Base-by-base conservation (phyloP, 2,113 vertebrate genomes). In the Pao palembangensis region DNA sequence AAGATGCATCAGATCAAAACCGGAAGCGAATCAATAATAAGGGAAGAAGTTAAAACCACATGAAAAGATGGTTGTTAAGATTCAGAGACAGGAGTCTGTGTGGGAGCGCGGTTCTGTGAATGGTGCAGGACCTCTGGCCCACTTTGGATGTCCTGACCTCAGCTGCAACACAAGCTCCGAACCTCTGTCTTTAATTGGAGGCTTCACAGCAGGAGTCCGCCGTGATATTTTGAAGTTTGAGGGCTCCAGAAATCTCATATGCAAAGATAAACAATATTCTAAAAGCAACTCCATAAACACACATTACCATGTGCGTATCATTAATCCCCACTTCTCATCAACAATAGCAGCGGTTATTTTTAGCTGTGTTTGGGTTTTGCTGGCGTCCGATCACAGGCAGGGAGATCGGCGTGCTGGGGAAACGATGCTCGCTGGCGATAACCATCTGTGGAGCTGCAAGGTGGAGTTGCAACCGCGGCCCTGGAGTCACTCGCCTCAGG, bases 351-450 rank as follows among this genome's bases (percentile, higher is more conserved):
- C n/a, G 42, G 25, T 28, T 79, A 76, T 85, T 76, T 82, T 76
- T 67, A 79, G 60, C 52, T 1, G 4, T 16, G 44, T 55, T 66
- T 50, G 34, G 55, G 42, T 61, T 73, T 61, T 71, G 67, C 50
- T 81, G 84, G 84, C 77, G 65, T 14, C 19, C 64, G 61, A 85
- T 86, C 83, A 87, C 79, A 88, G 86, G 62, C 63, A 78, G 78
- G 48, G 72, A 72, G 71, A 75, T 61, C 49, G 59, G 76, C 82
- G 75, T 82, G 77, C 79, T 71, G 77, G 73, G 77, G 57, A 82
- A 81, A 78, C 79, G 70, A 64, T 25, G 49, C 74, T 76, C 64
- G 74, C 72, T 76, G 59, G 70, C 4, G 71, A 85, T 84, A 86
- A 86, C 81, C 79, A 86, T 87, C 82, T 70, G 65, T n/a, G 72